Percentiles rank a stretch among this genome's conserved stretches.
phyloP scores from a whole-genome alignment of 2,888 invertebrate species.

The Drosophila mettleri region DNA sequence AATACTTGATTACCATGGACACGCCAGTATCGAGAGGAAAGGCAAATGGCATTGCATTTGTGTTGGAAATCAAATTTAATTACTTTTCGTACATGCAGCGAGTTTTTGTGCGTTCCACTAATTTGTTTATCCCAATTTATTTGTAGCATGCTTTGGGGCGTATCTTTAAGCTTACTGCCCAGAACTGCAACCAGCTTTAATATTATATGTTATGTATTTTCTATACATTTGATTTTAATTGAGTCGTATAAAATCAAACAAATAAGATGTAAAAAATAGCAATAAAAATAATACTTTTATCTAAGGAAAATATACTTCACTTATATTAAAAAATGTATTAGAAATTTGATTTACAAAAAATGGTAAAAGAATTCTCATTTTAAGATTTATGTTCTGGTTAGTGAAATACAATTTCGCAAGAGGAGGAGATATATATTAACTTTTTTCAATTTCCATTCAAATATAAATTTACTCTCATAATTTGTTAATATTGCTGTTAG shows the following conservation, averaged over 20 bases:
- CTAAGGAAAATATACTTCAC: too few species aligned
- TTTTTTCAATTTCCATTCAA: neutral
- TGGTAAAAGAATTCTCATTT: too few species aligned
- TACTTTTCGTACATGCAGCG: slow-evolving; percentile 80
- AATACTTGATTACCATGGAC: slow-evolving; percentile 77
- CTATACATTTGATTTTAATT: too few species aligned
- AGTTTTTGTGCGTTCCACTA: slow-evolving; percentile 61
- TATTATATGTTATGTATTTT: neutral
- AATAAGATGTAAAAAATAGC: too few species aligned
- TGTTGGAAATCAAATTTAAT: slow-evolving; percentile 79
- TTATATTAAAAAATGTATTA: too few species aligned
- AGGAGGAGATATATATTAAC: too few species aligned
- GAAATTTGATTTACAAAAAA: too few species aligned
- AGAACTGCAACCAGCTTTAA: neutral
- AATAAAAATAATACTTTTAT: too few species aligned
- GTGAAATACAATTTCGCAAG: too few species aligned
- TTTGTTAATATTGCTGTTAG: neutral
- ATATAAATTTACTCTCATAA: neutral
- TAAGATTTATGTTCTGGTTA: too few species aligned
- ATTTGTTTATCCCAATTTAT: slow-evolving; percentile 37
- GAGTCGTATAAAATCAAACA: too few species aligned
- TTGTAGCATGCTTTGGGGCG: slow-evolving; percentile 70
- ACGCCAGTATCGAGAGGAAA: slow-evolving; percentile 48
- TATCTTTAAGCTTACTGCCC: slow-evolving; percentile 5
- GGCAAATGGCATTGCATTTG: slow-evolving; percentile 42